Evolutionary conservation across 1,140 invertebrate genomes (phyloP), one percentile per base, ranked within the genome.

Genomic region (Oncopodura yosiiana): DNA sequence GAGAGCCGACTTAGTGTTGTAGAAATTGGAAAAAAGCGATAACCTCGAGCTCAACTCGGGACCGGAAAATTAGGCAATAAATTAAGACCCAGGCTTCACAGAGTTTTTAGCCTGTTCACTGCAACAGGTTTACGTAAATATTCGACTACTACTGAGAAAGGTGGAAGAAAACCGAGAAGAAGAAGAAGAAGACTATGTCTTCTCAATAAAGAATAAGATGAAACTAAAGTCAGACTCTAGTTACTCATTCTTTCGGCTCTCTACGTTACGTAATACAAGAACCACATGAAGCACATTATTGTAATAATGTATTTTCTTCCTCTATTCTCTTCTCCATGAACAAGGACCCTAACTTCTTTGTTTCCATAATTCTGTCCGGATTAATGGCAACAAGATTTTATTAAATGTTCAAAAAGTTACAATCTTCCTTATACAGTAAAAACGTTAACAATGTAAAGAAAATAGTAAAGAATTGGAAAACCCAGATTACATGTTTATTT

Each of bases 41-140:
- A 50, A 56, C 48, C 54, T 56, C 39, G 51, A 56, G 54, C 48
- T 32, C 38, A 59, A 38, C 56, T 59, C 51, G 51, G 49, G 56
- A 59, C 56, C 56, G 56, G 56, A 53, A 59, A 59, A 59, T 59
- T 59, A 59, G 56, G 44, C 56, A 59, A 59, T 59, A 59, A 59
- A 59, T 59, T 59, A 59, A 53, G 51, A 49, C 16, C 19, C 34
- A 52, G 38, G 45, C 42, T 30, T n/a, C 53, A 45, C 19, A 34
- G 23, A 57, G 55, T 57, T 41, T 49, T 44, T 37, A 39, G 41
- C 49, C 41, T 58, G 56, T 46, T 46, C 49, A 52, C 43, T 27
- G 54, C 54, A 58, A 58, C 56, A 58, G 49, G 56, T 52, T 57
- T 56, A 41, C 34, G 37, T 56, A 56, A 56, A 56, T 56, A 45